phyloP scores from a whole-genome alignment of 1,140 invertebrate species.

The Nomia melanderi region DNA sequence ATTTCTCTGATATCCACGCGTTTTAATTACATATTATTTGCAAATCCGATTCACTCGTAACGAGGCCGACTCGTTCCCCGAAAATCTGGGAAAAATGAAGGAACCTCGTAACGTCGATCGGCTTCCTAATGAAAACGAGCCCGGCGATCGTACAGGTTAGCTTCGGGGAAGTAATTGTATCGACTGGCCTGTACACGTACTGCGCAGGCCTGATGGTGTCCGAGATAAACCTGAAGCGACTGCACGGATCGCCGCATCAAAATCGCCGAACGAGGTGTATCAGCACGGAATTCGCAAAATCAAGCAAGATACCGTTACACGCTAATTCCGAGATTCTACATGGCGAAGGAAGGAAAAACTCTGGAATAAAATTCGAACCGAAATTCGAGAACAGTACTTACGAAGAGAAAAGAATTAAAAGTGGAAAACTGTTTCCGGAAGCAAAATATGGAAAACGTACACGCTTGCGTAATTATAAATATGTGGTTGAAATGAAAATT shows the following conservation, averaged over 20 bases:
- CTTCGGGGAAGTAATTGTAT: slow-evolving; percentile 11
- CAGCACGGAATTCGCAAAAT: background rate
- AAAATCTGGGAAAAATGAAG: slow-evolving; percentile 14
- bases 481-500: no score
- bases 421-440: no score
- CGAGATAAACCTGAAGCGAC: background rate
- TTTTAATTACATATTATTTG: slow-evolving; percentile 17
- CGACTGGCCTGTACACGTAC: background rate
- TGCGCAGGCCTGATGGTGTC: background rate
- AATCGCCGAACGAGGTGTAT: background rate
- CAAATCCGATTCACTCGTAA: background rate
- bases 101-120: background rate
- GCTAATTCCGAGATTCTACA: no score
- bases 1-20: background rate
- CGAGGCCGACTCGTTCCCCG: background rate
- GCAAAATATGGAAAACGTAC: no score
- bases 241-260: background rate
- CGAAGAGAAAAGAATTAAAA: no score
- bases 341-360: no score
- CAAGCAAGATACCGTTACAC: no score
- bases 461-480: no score
- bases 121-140: slow-evolving; percentile 15
- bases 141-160: background rate
- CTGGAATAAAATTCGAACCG: no score
- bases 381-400: no score